Evolutionary conservation across 2,797 vertebrate species (phyloP).

Genomic region (Petrocephalus sullivani): DNA sequence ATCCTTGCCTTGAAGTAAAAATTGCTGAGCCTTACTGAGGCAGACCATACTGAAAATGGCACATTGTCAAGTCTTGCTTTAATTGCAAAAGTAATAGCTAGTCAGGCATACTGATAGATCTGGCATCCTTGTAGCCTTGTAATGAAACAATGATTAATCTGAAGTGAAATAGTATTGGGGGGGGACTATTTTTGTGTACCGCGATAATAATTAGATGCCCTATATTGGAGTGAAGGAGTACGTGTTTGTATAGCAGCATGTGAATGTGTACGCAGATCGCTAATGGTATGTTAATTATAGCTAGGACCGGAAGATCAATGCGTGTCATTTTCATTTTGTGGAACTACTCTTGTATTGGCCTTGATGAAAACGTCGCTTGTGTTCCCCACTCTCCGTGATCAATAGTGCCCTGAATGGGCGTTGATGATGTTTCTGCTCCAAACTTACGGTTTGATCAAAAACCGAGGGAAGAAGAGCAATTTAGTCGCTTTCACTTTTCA

Average conservation of each 20-base stretch:
- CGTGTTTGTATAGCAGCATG: conserved; percentile 12
- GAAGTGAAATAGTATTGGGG: conserved; percentile 24
- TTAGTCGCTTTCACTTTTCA: background rate
- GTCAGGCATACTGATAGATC: conserved; percentile 19
- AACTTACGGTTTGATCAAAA: conserved; percentile 33
- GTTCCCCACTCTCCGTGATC: conserved; percentile 32
- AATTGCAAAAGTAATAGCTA: conserved; percentile 33
- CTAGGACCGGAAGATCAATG: conserved; percentile 40
- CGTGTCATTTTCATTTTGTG: conserved; percentile 26
- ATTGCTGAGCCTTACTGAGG: background rate
- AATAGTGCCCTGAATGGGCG: conserved; percentile 25
- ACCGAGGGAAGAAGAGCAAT: background rate
- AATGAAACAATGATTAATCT: conserved; percentile 47
- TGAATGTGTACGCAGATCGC: conserved; percentile 34
- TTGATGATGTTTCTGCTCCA: conserved; percentile 37
- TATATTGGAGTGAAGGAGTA: conserved; percentile 22
- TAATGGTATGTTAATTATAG: conserved; percentile 46
- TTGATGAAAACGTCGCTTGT: conserved; percentile 34
- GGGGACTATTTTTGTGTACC: conserved; percentile 20
- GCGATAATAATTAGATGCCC: conserved; percentile 34
- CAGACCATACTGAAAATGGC: conserved; percentile 7
- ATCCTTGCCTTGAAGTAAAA: background rate
- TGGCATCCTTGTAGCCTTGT: conserved; percentile 22
- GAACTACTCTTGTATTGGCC: conserved; percentile 25
- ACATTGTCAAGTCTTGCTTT: conserved; percentile 30